A percentile compares a stretch with the other conserved stretches of the same genome.
Conservation (phyloP, 2,113 vertebrate species). For the Burhinus oedicnemus region DNA sequence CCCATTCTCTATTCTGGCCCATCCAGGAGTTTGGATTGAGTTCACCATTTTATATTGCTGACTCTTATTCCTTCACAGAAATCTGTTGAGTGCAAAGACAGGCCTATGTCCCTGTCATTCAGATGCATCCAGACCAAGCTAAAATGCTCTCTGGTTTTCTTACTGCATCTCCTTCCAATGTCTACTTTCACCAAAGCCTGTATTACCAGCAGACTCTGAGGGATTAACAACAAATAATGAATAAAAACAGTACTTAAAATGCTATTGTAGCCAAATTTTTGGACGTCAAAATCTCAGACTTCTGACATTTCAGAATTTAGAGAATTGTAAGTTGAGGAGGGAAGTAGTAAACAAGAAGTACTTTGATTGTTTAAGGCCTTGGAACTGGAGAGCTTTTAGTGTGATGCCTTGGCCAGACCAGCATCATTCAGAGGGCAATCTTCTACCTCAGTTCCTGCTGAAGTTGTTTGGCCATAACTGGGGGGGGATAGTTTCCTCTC, state of each 20-base stretch:
- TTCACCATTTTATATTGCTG: neutral
- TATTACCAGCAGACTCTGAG: neutral
- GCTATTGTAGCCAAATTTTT: neutral
- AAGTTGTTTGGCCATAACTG: neutral
- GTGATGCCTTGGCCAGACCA: neutral
- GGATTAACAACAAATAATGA: neutral
- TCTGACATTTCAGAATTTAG: neutral
- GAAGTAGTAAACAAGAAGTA: neutral
- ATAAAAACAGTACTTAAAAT: neutral
- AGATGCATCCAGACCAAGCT: neutral
- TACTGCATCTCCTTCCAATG: neutral
- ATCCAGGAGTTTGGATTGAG: neutral
- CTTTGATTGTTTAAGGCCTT: neutral
- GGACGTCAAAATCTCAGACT: neutral
- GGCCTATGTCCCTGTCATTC: neutral
- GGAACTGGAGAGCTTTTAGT: neutral
- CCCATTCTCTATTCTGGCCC: neutral
- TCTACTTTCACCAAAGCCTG: neutral
- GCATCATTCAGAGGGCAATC: neutral
- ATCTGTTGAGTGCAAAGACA: neutral
- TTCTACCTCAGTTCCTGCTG: neutral
- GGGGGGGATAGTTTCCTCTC: neutral
- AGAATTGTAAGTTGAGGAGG: neutral
- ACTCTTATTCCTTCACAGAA: neutral
- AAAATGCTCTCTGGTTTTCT: neutral